Base-by-base conservation (phyloP, 2,797 vertebrate species). In the Gambusia yucatana region DNA sequence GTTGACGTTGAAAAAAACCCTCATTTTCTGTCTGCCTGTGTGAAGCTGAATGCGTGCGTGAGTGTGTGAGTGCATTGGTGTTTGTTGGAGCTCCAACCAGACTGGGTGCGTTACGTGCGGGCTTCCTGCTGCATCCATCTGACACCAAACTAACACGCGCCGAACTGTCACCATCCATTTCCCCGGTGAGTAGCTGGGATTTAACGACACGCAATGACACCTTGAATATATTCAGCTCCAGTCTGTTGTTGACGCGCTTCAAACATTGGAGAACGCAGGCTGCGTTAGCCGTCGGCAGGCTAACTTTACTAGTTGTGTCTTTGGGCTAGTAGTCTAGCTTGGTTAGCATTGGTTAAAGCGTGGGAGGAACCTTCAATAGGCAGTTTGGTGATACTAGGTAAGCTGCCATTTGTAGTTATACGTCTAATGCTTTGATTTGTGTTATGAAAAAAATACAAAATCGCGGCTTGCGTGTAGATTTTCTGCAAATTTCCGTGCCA, bases 71-170 rank as follows among this genome's bases (percentile, higher is more conserved):
- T 57, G 22, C 41, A 1, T 79, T 77, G 80, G 89, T 86, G 85
- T 89, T 72, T 88, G 90, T 91, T 77, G 90, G 69, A 88, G 90
- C 88, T 72, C 89, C 82, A 81, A 71, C 75, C 89, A 87, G 91
- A 86, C 76, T 86, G 86, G 89, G 43, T 87, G 83, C 84, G 87
- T 77, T 86, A 33, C 30, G 86, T 33, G 86, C 87, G 84, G 82
- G 89, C 88, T 92, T 92, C 86, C 89, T 92, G 89, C 93, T 91
- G 89, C 92, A 88, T 87, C 91, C 85, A 84, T 86, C 90, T 57
- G 79, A 50, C 85, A 69, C 41, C 71, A 75, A 85, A 84, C 76
- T 25, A 17, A 69, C 69, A 46, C 75, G 77, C 86, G 33, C 69
- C 41, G 70, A 67, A 22, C 84, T 86, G 91, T 83, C 93, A 85